These are phyloP conservation scores for Echiichthys vipera DNA, from an alignment of 2,797 vertebrate species.

Conservation along the genomic window DNA sequence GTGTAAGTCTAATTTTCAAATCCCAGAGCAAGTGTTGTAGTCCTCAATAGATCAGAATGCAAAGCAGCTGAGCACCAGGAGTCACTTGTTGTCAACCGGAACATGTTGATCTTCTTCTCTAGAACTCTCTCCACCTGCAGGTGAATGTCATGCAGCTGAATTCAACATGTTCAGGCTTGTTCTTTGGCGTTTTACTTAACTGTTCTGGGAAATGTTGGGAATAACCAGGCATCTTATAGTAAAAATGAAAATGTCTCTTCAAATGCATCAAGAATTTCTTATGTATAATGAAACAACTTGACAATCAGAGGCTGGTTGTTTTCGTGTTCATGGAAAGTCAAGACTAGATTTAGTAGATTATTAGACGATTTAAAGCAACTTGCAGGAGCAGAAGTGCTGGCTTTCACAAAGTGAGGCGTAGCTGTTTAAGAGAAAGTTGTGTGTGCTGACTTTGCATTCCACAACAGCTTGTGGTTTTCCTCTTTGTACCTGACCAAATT, in stretches of 20 bases:
- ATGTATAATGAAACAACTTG: not conserved
- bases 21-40: not conserved
- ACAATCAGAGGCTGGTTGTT: not conserved
- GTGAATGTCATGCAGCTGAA: conserved; percentile 6
- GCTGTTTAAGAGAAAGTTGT: conserved; percentile 47
- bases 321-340: not conserved
- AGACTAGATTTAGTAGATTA: not conserved
- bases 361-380: not conserved
- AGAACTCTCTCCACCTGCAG: not conserved
- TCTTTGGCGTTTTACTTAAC: not conserved
- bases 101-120: not conserved
- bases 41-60: not conserved
- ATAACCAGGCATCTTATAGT: not conserved
- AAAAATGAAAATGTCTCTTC: not conserved
- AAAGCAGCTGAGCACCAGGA: not conserved
- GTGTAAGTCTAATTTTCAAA: not conserved
- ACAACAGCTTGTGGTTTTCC: conserved; percentile 72
- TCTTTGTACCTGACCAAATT: conserved; percentile 67
- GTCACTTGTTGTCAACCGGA: not conserved
- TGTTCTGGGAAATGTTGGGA: conserved; percentile 5
- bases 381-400: conserved; percentile 25
- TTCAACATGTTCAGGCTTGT: conserved; percentile 24
- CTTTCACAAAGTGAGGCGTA: conserved; percentile 41
- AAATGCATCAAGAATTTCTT: not conserved
- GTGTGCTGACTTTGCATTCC: conserved; percentile 78